Evolutionary conservation across 2,888 invertebrate genomes (phyloP).

Genomic region (Drosophila testacea): DNA sequence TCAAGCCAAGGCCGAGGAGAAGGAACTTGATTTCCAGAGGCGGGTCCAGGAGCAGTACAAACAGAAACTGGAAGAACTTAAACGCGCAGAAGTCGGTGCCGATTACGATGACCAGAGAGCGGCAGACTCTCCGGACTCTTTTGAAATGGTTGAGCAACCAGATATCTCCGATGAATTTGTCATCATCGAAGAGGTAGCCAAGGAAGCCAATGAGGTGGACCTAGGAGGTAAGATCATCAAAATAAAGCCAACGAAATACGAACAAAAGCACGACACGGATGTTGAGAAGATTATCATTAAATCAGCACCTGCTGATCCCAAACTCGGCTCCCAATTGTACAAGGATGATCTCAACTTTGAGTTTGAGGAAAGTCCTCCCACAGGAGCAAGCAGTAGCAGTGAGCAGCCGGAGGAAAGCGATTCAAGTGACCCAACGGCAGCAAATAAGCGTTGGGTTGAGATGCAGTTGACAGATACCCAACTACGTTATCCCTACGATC

Average conservation of each 20-base stretch:
- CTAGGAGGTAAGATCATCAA: constrained; percentile 92
- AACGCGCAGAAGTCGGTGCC: constrained; percentile 85
- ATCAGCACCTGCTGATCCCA: constrained; percentile 88
- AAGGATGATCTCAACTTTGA: constrained; percentile 89
- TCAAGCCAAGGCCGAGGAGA: constrained; percentile 76
- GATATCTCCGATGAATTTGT: constrained; percentile 95
- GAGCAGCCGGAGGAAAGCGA: constrained; percentile 85
- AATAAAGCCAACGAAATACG: constrained; percentile 87
- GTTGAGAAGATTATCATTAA: constrained; percentile 90
- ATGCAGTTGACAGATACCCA: constrained; percentile 90
- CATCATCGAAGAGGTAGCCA: constrained; percentile 94
- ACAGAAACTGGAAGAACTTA: constrained; percentile 88
- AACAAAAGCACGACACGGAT: constrained; percentile 89
- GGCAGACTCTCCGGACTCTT: constrained; percentile 93
- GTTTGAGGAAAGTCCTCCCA: constrained; percentile 89
- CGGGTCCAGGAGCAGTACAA: constrained; percentile 85
- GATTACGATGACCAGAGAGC: constrained; percentile 86
- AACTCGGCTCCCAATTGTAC: constrained; percentile 87
- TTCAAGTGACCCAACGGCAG: constrained; percentile 89
- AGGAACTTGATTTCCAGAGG: constrained; percentile 85
- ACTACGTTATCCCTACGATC: constrained; percentile 90
- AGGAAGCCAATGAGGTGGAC: constrained; percentile 93
- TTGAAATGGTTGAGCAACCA: constrained; percentile 94
- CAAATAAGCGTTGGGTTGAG: constrained; percentile 95
- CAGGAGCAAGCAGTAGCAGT: constrained; percentile 79